Evolutionary conservation across 2,113 vertebrate genomes (phyloP), one percentile per base, ranked within the genome.

Genomic region (human): DNA sequence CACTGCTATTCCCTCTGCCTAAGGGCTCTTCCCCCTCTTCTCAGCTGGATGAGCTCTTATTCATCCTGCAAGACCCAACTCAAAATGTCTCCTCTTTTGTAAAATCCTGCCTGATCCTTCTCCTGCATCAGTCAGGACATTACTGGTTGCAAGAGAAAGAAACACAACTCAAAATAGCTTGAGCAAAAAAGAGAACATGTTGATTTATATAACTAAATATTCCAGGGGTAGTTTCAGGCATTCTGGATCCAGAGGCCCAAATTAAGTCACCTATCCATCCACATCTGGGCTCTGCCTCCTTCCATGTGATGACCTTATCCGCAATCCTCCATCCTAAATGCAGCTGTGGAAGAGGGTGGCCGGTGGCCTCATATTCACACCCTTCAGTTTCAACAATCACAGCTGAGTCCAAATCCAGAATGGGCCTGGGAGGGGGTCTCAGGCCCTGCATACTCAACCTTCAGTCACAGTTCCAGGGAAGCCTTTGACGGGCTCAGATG

Each of bases 31-130:
- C 16, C 68, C 79, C 45, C 17, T 23, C 9, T 6, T 61, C 68
- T 32, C 80, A 92, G 64, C 72, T 66, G 16, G n/a, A n/a, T 30
- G 35, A 96, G 94, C 94, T 97, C 95, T 88, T 90, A 80, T 43
- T 52, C 87, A 87, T 52, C 72, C 95, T 86, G 87, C 75, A 93
- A 96, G 45, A 87, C 64, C 82, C 92, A 80, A 89, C 50, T 83
- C 25, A 57, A 76, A 94, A 92, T 7, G 40, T 40, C 93, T 61
- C 68, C 78, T 79, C 43, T 92, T 79, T 55, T n/a, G 12, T 30
- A 89, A 96, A 96, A 86, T 61, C 73, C 89, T 57, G 68, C 38
- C 76, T 35, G 12, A 61, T 38, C 48, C 52, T 90, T 61, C 57
- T 78, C n/a, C 45, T 78, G 1, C 38, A 78, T 75, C 45, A 2